Percentiles rank a stretch among this genome's conserved stretches.
Conservation (phyloP, 2,797 vertebrate species). For the Darevskia nairensis region DNA sequence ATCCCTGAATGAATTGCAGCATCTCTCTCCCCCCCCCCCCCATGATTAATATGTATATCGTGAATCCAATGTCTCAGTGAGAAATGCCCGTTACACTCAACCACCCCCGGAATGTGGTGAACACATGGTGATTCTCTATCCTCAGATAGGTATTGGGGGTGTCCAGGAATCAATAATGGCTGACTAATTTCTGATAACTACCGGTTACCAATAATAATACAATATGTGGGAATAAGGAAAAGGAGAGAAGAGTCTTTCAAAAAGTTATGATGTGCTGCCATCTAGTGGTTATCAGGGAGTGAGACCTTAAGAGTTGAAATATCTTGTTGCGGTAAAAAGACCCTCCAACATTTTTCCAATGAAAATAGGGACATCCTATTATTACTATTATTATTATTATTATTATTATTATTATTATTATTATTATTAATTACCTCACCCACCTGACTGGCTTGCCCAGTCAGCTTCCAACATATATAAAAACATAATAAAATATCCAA, state of each 20-base stretch:
- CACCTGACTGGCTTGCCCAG: too few relatives aligned
- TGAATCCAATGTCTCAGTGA: neutral
- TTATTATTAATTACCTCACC: neutral
- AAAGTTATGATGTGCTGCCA: constrained; percentile 61
- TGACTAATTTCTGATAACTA: neutral
- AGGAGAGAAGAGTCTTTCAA: neutral
- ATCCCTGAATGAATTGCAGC: neutral
- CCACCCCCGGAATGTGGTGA: neutral
- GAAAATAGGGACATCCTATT: too few relatives aligned
- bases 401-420: too few relatives aligned
- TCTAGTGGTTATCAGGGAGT: constrained; percentile 56
- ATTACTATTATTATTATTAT: neutral
- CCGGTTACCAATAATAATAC: accelerated
- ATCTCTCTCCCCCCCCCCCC: too few relatives aligned
- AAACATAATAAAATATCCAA: too few relatives aligned
- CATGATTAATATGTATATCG: neutral
- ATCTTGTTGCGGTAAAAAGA: neutral
- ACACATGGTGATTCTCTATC: neutral
- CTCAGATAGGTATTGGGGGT: neutral
- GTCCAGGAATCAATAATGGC: neutral
- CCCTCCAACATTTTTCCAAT: too few relatives aligned
- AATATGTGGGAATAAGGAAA: neutral
- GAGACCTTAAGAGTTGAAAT: constrained; percentile 22
- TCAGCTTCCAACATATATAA: too few relatives aligned
- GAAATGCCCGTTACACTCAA: neutral